Evolutionary conservation across 2,797 vertebrate species (phyloP).

Genomic region (Kryptopterus vitreolus): DNA sequence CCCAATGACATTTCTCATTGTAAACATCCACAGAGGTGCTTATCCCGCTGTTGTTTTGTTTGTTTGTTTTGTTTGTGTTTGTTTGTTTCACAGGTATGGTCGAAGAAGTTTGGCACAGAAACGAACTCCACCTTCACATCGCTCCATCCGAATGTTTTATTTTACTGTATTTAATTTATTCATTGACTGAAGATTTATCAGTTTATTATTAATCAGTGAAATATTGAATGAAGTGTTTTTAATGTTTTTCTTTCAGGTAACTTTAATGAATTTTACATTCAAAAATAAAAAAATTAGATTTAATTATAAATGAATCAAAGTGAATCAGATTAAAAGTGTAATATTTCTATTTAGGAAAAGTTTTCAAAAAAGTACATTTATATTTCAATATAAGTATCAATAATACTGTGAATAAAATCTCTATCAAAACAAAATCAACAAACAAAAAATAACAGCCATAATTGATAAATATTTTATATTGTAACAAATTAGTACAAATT

Average conservation of each 20-base stretch:
- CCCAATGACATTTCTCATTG: conserved; percentile 15
- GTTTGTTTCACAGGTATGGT: conserved; percentile 43
- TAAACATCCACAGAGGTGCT: conserved; percentile 37
- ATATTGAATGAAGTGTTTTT: background rate
- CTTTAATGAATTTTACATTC: background rate
- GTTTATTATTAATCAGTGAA: background rate
- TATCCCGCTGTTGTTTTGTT: background rate
- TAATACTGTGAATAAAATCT: background rate
- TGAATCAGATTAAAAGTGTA: background rate
- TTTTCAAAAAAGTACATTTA: background rate
- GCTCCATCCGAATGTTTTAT: background rate
- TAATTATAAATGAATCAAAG: background rate
- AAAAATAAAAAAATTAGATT: background rate
- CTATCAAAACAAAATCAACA: too few species aligned
- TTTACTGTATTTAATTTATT: background rate
- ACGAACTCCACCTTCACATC: conserved; percentile 25
- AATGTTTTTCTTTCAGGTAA: background rate
- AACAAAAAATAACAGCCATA: too few species aligned
- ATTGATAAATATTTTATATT: too few species aligned
- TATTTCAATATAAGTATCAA: background rate
- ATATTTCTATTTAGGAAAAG: background rate
- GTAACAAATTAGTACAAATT: background rate
- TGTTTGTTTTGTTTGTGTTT: background rate
- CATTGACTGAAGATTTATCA: background rate
- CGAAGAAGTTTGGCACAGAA: conserved; percentile 51